Evolutionary conservation across 2,797 vertebrate genomes (phyloP), one percentile per base, ranked within the genome.

Genomic region (Odontamblyopus rebecca): DNA sequence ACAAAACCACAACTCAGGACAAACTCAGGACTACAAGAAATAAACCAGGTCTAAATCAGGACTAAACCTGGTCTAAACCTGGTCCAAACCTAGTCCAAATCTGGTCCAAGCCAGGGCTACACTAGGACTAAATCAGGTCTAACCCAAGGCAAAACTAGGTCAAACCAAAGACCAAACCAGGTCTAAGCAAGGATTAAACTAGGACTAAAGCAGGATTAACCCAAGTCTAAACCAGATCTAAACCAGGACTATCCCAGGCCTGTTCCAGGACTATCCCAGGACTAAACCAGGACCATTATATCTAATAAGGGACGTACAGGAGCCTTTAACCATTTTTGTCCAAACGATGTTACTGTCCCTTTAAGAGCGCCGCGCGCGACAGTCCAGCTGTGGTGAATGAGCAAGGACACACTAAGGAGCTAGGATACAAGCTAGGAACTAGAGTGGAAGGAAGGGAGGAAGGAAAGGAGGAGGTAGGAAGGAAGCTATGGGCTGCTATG

Each of bases 371-470:
- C 77, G 80, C 66, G 85, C 78, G 82, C 88, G 89, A 89, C 94
- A 94, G 93, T 92, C 92, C 93, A 93, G 94, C 93, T 93, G 94
- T 93, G 76, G 78, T 91, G 82, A 91, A 91, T 82, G 79, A 78
- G 65, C 63, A 76, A 82, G 63, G 63, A 66, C 63, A 60, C 57
- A 60, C 57, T 29, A 60, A 60, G 57, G 59, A 32, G 59, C 13
- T 6, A 61, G 59, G 61, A 38, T 32, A 75, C 57, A 73, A 35
- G 60, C 29, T 38, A 32, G 13, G 60, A 61, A 18, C 29, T 32
- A 75, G 74, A 71, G 35, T 1, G 73, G 30, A 69, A 16, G 78
- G 67, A 75, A n/a, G 72, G 59, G 54, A 12, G 69, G 51, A 41
- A 63, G 61, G 61, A 23, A 63, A 44, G 44, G 19, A 26, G 56